Evolutionary conservation across 2,113 vertebrate genomes (phyloP), one percentile per base, ranked within the genome.

Genomic region (Nibea coibor): DNA sequence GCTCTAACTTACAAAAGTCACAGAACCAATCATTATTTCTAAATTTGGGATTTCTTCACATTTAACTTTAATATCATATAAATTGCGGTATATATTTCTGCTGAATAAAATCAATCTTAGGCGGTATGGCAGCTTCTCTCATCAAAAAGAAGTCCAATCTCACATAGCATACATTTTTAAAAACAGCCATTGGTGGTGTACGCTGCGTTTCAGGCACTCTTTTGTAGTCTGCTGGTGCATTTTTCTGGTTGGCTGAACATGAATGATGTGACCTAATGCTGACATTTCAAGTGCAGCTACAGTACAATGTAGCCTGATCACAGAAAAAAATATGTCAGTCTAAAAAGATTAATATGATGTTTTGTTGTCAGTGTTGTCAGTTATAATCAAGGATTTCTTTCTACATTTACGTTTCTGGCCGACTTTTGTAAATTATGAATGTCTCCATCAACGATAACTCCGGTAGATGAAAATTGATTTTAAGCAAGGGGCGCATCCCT

Each of bases 241-340:
- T 72, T 83, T 83, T 81, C 39, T 61, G n/a, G 66, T 56, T 45
- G 24, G 43, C 20, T 72, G 20, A 56, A 66, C 47, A 66, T 43
- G 43, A 78, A 82, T 73, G 35, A 81, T 50, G 51, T 48, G 45
- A 76, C 26, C 35, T 66, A 57, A 62, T 48, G 78, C 17, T 76
- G 75, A 76, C 68, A 67, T 78, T 77, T 87, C 45, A 80, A 70
- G 72, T 61, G 58, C 31, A 82, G 68, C 39, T 51, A 17, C 24
- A 61, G 14, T n/a, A 42, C 51, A 65, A n/a, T 26, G n/a, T 8
- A 14, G 24, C 58, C 74, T 78, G 65, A 65, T 43, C 5, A 43
- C 26, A 10, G 22, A 62, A 19, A 56, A 48, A 48, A 69, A 51
- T 15, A 79, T 20, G 16, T 11, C 45, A 28, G n/a, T 50, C 22